These are phyloP conservation scores for Luffia ferchaultella DNA, from an alignment of 2,888 invertebrate genomes.

Conservation along the genomic window DNA sequence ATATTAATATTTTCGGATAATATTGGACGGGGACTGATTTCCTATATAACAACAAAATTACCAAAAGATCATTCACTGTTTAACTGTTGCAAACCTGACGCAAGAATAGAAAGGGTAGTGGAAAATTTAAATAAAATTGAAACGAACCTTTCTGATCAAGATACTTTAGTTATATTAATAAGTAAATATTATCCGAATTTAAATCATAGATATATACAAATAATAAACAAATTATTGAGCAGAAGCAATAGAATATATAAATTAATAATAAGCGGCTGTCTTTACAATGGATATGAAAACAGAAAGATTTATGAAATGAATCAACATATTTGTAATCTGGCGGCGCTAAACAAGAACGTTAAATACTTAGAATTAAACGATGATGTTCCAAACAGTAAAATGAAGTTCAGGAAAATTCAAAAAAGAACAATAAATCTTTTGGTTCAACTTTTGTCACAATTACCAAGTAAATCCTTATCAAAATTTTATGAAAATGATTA, in stretches of 20 bases:
- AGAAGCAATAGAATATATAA: not conserved
- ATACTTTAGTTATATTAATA: not conserved
- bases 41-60: not conserved
- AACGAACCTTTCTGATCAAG: not conserved
- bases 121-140: not conserved
- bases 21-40: not conserved
- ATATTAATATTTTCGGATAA: not conserved
- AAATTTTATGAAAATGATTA: not conserved
- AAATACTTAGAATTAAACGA: not conserved
- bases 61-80: not conserved
- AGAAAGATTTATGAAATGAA: not conserved
- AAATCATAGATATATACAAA: not conserved
- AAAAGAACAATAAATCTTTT: not conserved
- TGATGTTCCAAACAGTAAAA: not conserved
- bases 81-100: not conserved
- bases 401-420: not conserved
- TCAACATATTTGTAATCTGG: not conserved
- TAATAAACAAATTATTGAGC: not conserved
- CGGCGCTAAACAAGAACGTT: not conserved
- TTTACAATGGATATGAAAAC: not conserved
- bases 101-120: not conserved
- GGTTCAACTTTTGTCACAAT: not conserved
- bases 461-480: not conserved
- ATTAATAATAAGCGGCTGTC: not conserved
- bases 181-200: not conserved